Evolutionary conservation across 2,888 invertebrate species (phyloP), one percentile per base, ranked within the genome.

Genomic region (Drosophila kuntzei): DNA sequence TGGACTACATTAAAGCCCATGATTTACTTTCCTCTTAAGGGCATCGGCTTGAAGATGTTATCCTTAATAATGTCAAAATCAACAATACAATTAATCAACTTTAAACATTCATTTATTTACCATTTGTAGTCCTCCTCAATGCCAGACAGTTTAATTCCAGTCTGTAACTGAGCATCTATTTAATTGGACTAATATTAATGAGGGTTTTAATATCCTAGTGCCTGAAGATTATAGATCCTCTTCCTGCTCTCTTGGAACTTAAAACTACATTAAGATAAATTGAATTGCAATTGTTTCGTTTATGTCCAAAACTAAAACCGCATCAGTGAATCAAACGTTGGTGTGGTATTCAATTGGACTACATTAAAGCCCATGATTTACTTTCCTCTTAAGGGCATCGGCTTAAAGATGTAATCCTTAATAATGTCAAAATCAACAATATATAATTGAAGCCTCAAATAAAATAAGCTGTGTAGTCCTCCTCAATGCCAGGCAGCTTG

Each of bases 371-470:
- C 57, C 73, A 74, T 74, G 84, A 60, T 89, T 76, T 61, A 67
- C 87, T 82, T 85, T 90, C 89, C 90, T 90, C 90, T 90, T 89
- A 86, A 90, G 89, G 87, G 64, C 88, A 87, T 88, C 71, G 88
- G 16, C 66, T 89, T 22, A 43, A 81, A 89, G 78, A 81, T 88
- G 82, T 64, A 43, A 60, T 71, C 80, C 88, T 83, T 88, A 86
- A 84, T 87, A 88, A 87, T 81, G 85, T 71, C 59, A 25, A 63
- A 63, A 55, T 55, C 55, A 55, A 55, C 55, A 55, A 12, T 5
- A 39, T 18, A 37, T 0, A 39, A 20, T 16, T 9, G 4, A 12
- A 34, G 1, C 9, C 25, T 6, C n/a, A 0, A 11, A 8, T 8
- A 14, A 5, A 22, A 22, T 3, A 3, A 22, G 22, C 2, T 22